Evolutionary conservation across 2,113 vertebrate genomes (phyloP), one percentile per base, ranked within the genome.

Genomic region (Cyanoramphus novaezelandiae): DNA sequence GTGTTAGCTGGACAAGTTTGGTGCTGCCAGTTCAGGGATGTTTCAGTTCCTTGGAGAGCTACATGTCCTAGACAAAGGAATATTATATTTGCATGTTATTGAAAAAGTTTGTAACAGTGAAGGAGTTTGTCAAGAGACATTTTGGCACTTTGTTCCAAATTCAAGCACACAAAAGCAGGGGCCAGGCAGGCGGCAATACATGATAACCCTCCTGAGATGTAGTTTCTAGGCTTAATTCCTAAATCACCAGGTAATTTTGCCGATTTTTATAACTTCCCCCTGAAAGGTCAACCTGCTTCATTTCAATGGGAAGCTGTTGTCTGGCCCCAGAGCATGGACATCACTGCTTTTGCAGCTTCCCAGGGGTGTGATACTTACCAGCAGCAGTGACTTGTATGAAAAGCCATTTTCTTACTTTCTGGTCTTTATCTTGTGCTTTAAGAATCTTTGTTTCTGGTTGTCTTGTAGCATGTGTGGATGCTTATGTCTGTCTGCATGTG

Each of bases 401-500:
- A 28, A 69, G 8, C 43, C 65, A 0, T 63, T 74, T 60, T 55
- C 31, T 79, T 67, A 6, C 14, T 59, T 44, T 33, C 8, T 57
- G 25, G 10, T 50, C 17, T 62, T 35, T 77, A 3, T 33, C 21
- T 85, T 10, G 5, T 52, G 25, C 77, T 64, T 57, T 31, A 57
- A 60, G 19, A 37, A 33, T 43, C 23, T 60, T 27, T 49, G 6
- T 49, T 92, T 53, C 25, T 82, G 19, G 10, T 50, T 78, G 37
- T 41, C 37, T 28, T 59, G 55, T 5, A 35, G 4, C 21, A 29
- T 3, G 0, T 0, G 0, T 43, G 31, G 15, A 11, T 70, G 10
- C n/a, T 82, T n/a, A 16, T 1, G 9, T 57, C 12, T 78, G 19
- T 20, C 21, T 49, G 18, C 18, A 28, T 5, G 13, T 33, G 16